These are phyloP conservation scores for Xylota sylvarum DNA, from an alignment of 2,888 invertebrate genomes.

Conservation along the genomic window DNA sequence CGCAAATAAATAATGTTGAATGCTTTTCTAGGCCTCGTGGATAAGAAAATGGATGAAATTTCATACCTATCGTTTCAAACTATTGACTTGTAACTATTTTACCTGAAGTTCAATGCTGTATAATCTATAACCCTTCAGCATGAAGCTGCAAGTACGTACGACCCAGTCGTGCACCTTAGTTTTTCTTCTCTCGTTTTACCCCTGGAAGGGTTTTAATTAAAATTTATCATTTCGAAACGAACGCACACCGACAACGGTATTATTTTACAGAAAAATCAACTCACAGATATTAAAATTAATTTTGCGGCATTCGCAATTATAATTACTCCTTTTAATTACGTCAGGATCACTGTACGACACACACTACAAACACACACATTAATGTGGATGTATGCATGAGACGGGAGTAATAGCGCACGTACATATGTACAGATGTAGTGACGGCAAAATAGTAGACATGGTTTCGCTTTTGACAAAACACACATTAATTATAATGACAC, in stretches of 20 bases:
- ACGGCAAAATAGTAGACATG: slow-evolving; percentile 24
- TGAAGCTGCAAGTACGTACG: too few relatives aligned
- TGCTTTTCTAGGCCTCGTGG: too few relatives aligned
- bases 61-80: too few relatives aligned
- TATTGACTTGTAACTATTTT: too few relatives aligned
- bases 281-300: slow-evolving; percentile 44
- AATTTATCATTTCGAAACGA: slow-evolving; percentile 26
- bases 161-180: background rate
- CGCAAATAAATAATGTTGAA: too few relatives aligned
- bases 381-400: background rate
- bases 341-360: background rate
- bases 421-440: background rate
- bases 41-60: too few relatives aligned
- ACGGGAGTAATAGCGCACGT: background rate
- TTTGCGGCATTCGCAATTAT: slow-evolving; percentile 52
- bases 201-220: slow-evolving; percentile 37
- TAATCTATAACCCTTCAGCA: too few relatives aligned
- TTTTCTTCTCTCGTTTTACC: background rate
- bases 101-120: too few relatives aligned
- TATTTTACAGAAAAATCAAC: slow-evolving; percentile 31
- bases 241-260: background rate
- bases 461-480: slow-evolving; percentile 47
- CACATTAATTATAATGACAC: slow-evolving; percentile 59
- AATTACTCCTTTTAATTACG: slow-evolving; percentile 48
- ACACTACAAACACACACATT: slow-evolving; percentile 4